These are phyloP conservation scores for Malthinus seriepunctatus DNA, from an alignment of 2,888 invertebrate genomes.

Conservation along the genomic window DNA sequence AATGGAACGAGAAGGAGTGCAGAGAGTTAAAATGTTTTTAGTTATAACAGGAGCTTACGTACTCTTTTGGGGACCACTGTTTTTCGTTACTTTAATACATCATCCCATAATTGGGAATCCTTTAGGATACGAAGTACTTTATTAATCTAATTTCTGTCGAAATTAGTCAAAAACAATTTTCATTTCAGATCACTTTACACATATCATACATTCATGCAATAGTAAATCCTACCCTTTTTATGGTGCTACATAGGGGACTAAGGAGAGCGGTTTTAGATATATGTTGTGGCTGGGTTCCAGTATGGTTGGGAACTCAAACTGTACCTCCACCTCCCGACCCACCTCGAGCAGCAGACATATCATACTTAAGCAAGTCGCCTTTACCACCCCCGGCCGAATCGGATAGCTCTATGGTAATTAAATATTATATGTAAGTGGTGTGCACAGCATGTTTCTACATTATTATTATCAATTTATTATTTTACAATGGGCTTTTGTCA, in stretches of 20 bases:
- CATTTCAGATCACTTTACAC: conserved; percentile 77
- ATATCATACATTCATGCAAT: conserved; percentile 87
- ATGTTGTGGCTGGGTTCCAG: conserved; percentile 68
- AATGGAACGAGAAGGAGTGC: conserved; percentile 79
- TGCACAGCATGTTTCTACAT: conserved; percentile 40
- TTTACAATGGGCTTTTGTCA: background rate
- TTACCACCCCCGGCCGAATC: conserved; percentile 59
- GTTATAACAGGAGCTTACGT: conserved; percentile 84
- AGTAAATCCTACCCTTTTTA: conserved; percentile 79
- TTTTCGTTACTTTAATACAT: conserved; percentile 80
- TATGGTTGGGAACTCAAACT: conserved; percentile 46
- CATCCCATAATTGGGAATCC: conserved; percentile 74
- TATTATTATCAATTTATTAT: conserved; percentile 19
- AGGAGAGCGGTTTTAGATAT: conserved; percentile 72
- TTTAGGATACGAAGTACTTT: conserved; percentile 72
- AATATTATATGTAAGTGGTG: conserved; percentile 60
- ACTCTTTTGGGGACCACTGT: conserved; percentile 89
- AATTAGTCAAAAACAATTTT: background rate
- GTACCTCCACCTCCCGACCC: conserved; percentile 65
- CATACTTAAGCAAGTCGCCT: conserved; percentile 63
- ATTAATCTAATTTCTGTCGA: no score
- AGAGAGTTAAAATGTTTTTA: conserved; percentile 83
- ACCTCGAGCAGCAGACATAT: conserved; percentile 62
- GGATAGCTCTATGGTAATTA: conserved; percentile 60
- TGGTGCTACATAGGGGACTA: conserved; percentile 76